These are phyloP conservation scores for Acheta domesticus DNA, from an alignment of 2,888 invertebrate genomes.

Conservation along the genomic window DNA sequence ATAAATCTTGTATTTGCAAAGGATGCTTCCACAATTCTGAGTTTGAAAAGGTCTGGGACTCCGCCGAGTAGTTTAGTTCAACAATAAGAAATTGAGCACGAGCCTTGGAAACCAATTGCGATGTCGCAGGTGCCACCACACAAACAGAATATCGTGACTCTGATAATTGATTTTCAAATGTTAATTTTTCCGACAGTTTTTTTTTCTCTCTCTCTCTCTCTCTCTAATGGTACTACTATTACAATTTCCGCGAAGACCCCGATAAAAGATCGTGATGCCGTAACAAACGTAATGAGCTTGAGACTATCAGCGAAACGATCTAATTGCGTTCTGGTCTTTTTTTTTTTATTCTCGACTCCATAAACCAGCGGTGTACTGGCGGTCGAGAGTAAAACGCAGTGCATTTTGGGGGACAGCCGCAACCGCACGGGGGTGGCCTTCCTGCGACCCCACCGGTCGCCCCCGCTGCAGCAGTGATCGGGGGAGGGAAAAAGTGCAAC, in stretches of 20 bases:
- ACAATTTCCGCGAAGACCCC: neutral
- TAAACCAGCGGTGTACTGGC: neutral
- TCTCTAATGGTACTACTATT: neutral
- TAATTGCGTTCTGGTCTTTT: neutral
- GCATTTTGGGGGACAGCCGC: neutral
- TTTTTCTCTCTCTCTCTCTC: too few relatives aligned
- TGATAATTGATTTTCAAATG: slow-evolving; percentile 1
- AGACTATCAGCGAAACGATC: neutral
- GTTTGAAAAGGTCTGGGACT: neutral
- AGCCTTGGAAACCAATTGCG: neutral
- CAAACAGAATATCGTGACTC: neutral
- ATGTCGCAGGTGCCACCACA: neutral
- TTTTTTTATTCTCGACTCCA: neutral
- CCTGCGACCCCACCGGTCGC: too few relatives aligned
- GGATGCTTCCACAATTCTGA: neutral
- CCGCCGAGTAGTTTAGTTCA: neutral
- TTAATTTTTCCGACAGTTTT: neutral
- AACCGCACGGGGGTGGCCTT: too few relatives aligned
- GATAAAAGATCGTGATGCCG: neutral
- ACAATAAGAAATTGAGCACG: neutral
- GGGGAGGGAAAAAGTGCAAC: neutral
- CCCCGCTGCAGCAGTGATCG: neutral
- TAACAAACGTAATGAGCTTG: neutral
- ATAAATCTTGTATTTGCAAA: neutral
- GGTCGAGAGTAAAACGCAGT: neutral